Conservation (phyloP, 2,797 vertebrate genomes). For the Erpetoichthys calabaricus region DNA sequence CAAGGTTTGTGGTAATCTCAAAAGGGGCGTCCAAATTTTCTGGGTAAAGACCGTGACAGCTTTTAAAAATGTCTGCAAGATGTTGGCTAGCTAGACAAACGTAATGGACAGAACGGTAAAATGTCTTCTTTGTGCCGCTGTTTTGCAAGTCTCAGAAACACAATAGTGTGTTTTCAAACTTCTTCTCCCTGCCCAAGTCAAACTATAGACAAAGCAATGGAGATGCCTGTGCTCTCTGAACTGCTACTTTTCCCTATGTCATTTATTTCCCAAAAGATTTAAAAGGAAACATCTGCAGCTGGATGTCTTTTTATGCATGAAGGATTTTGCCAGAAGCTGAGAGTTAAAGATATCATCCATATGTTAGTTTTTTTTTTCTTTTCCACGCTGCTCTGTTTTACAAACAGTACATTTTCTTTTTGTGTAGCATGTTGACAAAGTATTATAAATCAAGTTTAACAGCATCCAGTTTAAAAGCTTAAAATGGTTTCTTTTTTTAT, state of each 20-base stretch:
- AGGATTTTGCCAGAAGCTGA: background rate
- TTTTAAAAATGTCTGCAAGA: no score
- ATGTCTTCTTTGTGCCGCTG: no score
- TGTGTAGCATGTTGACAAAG: background rate
- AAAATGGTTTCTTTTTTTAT: background rate
- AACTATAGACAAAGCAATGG: no score
- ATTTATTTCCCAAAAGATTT: background rate
- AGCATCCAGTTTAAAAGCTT: background rate
- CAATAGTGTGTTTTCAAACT: no score
- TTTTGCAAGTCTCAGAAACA: no score
- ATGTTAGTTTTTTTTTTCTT: slow-evolving; percentile 9
- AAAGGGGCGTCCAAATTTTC: no score
- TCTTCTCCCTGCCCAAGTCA: no score
- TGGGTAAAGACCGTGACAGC: no score
- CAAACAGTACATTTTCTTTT: no score
- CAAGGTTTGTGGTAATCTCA: no score
- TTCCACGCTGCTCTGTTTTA: background rate
- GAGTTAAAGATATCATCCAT: background rate
- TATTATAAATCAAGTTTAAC: background rate
- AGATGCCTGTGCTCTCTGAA: background rate
- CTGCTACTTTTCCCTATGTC: background rate
- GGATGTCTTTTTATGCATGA: slow-evolving; percentile 14
- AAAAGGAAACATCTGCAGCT: slow-evolving; percentile 18
- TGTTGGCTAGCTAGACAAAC: no score
- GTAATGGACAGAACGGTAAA: no score